Percentiles rank a stretch among this genome's conserved stretches.
phyloP scores from a whole-genome alignment of 2,113 vertebrate species.

The Gasterosteus aculeatus region DNA sequence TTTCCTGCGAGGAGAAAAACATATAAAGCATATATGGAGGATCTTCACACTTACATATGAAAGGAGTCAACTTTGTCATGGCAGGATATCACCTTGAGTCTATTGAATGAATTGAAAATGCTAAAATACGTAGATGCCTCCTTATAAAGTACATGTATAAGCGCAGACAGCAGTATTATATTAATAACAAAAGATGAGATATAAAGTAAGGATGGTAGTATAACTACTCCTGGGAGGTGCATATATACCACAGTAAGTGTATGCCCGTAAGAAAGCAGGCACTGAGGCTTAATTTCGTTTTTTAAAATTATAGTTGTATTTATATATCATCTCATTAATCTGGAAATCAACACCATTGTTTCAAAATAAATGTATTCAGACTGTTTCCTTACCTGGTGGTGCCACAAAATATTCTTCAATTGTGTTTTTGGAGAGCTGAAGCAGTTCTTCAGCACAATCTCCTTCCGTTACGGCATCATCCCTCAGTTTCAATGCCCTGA shows the following conservation, averaged over 20 bases:
- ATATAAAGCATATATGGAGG: neutral
- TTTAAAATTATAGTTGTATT: neutral
- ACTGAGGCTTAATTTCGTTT: neutral
- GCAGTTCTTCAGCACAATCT: constrained; percentile 83
- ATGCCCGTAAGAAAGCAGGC: too few species aligned
- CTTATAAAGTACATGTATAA: neutral
- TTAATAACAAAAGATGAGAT: neutral
- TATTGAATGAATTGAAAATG: neutral
- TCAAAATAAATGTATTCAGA: neutral
- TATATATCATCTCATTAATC: neutral
- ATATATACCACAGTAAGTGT: neutral
- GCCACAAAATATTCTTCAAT: constrained; percentile 95
- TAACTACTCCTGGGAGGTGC: neutral
- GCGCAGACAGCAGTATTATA: neutral
- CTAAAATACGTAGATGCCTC: neutral
- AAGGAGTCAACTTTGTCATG: neutral
- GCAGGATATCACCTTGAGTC: too few species aligned
- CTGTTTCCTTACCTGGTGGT: constrained; percentile 86
- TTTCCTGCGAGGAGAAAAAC: constrained; percentile 83
- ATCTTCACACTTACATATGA: neutral
- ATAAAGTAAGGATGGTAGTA: neutral
- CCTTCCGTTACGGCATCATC: constrained; percentile 85
- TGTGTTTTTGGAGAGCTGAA: constrained; percentile 83
- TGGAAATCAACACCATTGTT: neutral
- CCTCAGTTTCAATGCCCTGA: constrained; percentile 87